These are phyloP conservation scores for Taxidea taxus DNA, from an alignment of 2,113 vertebrate species.

Conservation along the genomic window DNA sequence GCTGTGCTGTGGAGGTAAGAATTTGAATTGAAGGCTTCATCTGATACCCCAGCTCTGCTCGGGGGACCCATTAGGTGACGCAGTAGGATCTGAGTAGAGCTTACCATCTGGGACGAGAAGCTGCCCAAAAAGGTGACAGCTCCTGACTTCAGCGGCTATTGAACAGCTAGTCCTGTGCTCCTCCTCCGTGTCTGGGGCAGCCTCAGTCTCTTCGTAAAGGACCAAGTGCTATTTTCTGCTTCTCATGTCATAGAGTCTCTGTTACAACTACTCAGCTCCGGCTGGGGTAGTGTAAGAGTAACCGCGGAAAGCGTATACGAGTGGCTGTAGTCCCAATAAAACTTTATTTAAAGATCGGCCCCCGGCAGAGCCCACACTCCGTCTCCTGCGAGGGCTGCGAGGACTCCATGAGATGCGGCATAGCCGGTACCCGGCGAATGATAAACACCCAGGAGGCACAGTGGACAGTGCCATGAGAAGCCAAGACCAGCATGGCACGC, in stretches of 20 bases:
- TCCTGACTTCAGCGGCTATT: background rate
- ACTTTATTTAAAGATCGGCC: background rate
- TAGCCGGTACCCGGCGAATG: accelerated
- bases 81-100: background rate
- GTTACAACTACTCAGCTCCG: background rate
- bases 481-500: accelerated
- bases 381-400: accelerated
- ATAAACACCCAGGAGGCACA: background rate
- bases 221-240: background rate
- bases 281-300: background rate
- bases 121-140: background rate
- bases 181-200: background rate
- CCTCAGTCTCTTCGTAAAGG: background rate
- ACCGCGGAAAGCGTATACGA: background rate
- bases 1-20: background rate
- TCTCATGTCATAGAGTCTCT: background rate
- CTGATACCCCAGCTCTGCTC: background rate
- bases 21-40: background rate
- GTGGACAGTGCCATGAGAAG: background rate
- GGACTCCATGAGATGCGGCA: too few relatives aligned
- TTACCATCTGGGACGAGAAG: background rate
- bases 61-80: background rate
- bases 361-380: background rate
- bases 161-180: background rate
- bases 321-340: background rate